Percentiles rank a stretch among this genome's conserved stretches.
phyloP scores from a whole-genome alignment of 2,888 invertebrate species.

The Polyommatus icarus region DNA sequence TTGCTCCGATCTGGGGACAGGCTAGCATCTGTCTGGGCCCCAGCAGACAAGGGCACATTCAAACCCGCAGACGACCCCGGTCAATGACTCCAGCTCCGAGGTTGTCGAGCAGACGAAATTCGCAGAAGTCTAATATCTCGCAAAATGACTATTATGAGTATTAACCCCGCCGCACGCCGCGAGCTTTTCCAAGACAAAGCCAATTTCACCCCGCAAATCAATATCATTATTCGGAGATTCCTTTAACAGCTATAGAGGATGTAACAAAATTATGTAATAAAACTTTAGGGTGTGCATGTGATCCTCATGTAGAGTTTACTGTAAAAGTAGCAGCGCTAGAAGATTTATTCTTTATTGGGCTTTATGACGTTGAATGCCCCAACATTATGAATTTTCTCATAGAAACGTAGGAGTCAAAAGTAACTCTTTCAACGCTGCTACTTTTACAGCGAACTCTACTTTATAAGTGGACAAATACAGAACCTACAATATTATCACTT shows the following conservation, averaged over 20 bases:
- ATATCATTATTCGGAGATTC: background rate
- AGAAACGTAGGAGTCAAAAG: too few species aligned
- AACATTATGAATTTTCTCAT: too few species aligned
- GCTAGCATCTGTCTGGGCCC: constrained; percentile 35
- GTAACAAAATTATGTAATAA: too few species aligned
- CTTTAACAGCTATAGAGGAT: too few species aligned
- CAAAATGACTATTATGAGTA: background rate
- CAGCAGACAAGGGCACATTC: constrained; percentile 48
- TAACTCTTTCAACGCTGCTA: too few species aligned
- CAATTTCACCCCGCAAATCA: background rate
- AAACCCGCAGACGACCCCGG: constrained; percentile 43
- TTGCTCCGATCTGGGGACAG: constrained; percentile 3
- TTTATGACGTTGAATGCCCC: background rate
- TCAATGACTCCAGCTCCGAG: constrained; percentile 22
- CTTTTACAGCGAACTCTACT: too few species aligned
- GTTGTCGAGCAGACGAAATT: constrained; percentile 27
- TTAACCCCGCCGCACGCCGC: background rate
- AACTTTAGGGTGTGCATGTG: too few species aligned
- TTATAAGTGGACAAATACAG: too few species aligned
- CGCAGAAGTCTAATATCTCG: background rate
- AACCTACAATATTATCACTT: background rate
- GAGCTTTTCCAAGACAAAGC: background rate
- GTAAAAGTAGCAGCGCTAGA: too few species aligned
- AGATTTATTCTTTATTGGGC: too few species aligned
- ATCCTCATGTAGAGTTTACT: too few species aligned